Conservation (phyloP, 2,888 invertebrate genomes). For the Melinopterus prodromus region DNA sequence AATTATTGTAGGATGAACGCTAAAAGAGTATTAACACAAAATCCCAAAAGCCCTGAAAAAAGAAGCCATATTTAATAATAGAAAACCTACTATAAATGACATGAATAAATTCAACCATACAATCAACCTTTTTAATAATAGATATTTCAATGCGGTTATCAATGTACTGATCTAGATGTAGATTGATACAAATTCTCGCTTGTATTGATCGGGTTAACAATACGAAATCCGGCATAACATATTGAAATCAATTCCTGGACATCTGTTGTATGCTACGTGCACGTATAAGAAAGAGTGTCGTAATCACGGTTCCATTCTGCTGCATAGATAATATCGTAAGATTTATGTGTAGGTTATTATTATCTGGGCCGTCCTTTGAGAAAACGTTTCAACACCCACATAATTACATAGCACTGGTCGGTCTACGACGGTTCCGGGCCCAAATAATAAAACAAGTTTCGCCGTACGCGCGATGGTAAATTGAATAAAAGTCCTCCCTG, state of each 20-base stretch:
- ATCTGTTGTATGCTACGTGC: neutral
- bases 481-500: conserved; percentile 16
- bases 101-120: neutral
- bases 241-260: neutral
- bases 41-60: neutral
- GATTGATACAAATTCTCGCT: conserved; percentile 4
- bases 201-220: conserved; percentile 4
- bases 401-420: conserved; percentile 4
- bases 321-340: conserved; percentile 17
- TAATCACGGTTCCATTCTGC: conserved; percentile 4
- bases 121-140: neutral
- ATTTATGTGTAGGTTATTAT: conserved; percentile 21
- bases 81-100: neutral
- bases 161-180: neutral
- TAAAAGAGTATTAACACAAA: neutral
- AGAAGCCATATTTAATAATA: neutral
- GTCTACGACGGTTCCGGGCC: neutral
- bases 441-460: conserved; percentile 14
- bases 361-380: conserved; percentile 21
- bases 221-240: neutral
- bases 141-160: neutral
- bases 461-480: conserved; percentile 6
- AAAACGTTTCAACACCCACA: conserved; percentile 20
- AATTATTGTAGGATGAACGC: neutral
- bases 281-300: neutral